These are phyloP conservation scores for Pelodiscus sinensis DNA, from an alignment of 2,113 vertebrate species.

Conservation along the genomic window DNA sequence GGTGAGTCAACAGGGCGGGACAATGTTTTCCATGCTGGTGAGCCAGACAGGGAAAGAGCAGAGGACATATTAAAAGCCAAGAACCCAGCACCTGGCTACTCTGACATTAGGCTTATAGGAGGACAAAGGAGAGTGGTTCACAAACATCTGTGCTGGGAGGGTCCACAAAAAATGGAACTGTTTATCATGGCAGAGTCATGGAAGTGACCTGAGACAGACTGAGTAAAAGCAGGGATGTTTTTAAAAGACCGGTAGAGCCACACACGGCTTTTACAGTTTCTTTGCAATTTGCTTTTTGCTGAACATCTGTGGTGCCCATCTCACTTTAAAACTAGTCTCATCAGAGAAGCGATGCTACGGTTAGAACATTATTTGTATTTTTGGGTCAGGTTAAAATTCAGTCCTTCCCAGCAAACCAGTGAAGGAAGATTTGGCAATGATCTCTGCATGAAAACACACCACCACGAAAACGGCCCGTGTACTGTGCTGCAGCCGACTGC, in stretches of 20 bases:
- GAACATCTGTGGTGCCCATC: background rate
- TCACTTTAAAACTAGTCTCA: background rate
- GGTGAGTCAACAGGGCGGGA: conserved; percentile 65
- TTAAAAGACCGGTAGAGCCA: background rate
- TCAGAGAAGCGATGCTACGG: background rate
- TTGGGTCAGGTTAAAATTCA: background rate
- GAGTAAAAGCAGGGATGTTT: background rate
- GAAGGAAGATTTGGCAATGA: background rate
- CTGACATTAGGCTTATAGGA: conserved; percentile 19
- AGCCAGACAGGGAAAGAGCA: conserved; percentile 27
- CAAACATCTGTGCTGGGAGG: conserved; percentile 7
- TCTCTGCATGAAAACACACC: background rate
- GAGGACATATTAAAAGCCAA: conserved; percentile 25
- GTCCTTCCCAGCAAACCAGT: background rate
- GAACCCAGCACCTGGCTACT: conserved; percentile 58
- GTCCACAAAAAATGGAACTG: conserved; percentile 10
- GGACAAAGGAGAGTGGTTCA: conserved; percentile 2
- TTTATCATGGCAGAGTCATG: background rate
- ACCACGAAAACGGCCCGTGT: background rate
- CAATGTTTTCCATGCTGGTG: conserved; percentile 51
- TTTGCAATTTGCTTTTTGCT: background rate
- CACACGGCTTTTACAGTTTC: background rate
- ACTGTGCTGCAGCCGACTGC: background rate
- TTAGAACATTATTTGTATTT: background rate
- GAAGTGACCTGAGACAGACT: background rate